Evolutionary conservation across 2,113 vertebrate species (phyloP).

Genomic region (Amphilophus citrinellus): DNA sequence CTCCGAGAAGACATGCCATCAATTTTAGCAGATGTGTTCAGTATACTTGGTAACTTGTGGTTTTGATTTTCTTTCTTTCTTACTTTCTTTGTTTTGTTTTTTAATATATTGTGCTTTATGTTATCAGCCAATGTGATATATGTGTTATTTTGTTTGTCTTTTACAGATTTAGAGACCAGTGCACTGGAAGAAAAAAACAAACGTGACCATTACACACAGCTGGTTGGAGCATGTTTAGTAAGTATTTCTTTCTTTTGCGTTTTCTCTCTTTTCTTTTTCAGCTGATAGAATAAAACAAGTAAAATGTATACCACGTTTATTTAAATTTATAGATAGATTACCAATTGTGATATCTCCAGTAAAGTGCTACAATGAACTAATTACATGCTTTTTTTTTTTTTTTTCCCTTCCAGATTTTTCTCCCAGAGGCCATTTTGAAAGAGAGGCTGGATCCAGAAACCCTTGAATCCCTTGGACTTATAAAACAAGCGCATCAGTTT

Average conservation of each 20-base stretch:
- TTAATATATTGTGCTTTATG: not conserved
- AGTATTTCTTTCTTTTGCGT: slow-evolving; percentile 56
- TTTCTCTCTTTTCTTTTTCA: not conserved
- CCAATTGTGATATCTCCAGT: not conserved
- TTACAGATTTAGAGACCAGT: slow-evolving; percentile 94
- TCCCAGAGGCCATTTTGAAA: slow-evolving; percentile 95
- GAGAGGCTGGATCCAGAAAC: slow-evolving; percentile 98
- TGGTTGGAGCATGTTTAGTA: slow-evolving; percentile 98
- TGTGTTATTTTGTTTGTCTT: not conserved
- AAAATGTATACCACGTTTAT: not conserved
- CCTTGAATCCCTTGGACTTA: slow-evolving; percentile 94
- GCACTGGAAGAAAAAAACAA: slow-evolving; percentile 98
- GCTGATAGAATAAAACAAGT: not conserved
- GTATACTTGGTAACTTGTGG: slow-evolving; percentile 88
- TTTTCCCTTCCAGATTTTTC: slow-evolving; percentile 84
- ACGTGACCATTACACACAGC: slow-evolving; percentile 94
- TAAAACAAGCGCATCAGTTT: slow-evolving; percentile 98
- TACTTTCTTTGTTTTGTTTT: too few relatives aligned
- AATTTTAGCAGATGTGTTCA: slow-evolving; percentile 98
- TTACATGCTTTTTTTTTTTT: not conserved
- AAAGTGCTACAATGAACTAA: not conserved
- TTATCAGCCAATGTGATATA: not conserved
- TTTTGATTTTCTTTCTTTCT: not conserved
- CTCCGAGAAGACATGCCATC: slow-evolving; percentile 95
- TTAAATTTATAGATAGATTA: not conserved